These are phyloP conservation scores for Aricia agestis DNA, from an alignment of 1,140 invertebrate species.

Conservation along the genomic window DNA sequence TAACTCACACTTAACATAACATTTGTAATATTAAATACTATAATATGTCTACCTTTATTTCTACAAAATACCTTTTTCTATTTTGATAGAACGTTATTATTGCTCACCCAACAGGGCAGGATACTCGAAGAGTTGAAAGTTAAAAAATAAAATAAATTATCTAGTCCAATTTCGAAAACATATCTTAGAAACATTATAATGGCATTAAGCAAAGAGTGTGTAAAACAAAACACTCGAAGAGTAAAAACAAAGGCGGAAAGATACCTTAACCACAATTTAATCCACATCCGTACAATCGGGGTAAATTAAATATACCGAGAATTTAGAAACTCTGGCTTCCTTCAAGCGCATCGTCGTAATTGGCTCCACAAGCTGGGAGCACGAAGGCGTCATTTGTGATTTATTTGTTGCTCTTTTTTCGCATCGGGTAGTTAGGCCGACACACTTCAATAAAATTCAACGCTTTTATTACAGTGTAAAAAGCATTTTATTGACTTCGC, in stretches of 20 bases:
- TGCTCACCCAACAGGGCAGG: no score
- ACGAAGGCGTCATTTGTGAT: conserved; percentile 63
- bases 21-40: no score
- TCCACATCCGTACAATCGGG: conserved; percentile 50
- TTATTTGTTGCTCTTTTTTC: conserved; percentile 58
- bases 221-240: neutral
- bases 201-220: neutral
- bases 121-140: no score
- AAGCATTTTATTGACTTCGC: neutral
- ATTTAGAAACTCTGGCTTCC: conserved; percentile 75
- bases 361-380: conserved; percentile 62
- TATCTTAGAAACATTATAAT: neutral
- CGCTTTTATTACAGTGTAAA: conserved; percentile 16
- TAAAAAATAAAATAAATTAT: no score
- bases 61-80: no score
- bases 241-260: conserved; percentile 3
- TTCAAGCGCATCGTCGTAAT: conserved; percentile 73
- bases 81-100: no score
- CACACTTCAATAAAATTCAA: conserved; percentile 37
- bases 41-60: no score
- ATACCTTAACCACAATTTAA: conserved; percentile 21
- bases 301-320: conserved; percentile 74
- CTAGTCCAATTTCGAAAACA: no score
- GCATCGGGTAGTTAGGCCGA: conserved; percentile 32
- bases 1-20: no score